phyloP scores from a whole-genome alignment of 2,113 vertebrate species.

The Narcine bancroftii region DNA sequence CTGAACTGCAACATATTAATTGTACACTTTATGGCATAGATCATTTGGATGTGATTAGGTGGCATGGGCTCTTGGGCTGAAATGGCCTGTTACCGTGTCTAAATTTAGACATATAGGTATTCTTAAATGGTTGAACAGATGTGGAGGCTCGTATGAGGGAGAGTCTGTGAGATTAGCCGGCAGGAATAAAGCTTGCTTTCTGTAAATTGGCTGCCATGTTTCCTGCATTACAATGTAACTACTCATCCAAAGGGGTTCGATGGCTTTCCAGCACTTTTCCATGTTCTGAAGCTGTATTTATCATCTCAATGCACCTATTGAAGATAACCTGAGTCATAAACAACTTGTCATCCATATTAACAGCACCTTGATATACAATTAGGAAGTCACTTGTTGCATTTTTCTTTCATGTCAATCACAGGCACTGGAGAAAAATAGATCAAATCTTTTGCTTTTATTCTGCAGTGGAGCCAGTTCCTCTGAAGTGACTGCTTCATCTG shows the following conservation, averaged over 20 bases:
- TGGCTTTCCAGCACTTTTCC: too few relatives aligned
- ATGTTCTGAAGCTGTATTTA: neutral
- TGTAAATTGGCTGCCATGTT: too few relatives aligned
- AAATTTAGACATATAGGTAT: too few relatives aligned
- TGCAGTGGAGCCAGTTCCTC: neutral
- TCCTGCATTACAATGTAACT: too few relatives aligned
- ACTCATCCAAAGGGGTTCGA: too few relatives aligned
- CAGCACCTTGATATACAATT: neutral
- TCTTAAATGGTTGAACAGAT: neutral
- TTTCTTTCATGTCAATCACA: slow-evolving; percentile 15
- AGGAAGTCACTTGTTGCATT: neutral
- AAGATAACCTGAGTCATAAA: neutral
- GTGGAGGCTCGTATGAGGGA: neutral
- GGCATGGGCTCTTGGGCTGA: too few relatives aligned
- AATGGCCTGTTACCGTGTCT: too few relatives aligned
- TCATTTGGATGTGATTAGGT: too few relatives aligned
- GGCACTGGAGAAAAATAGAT: slow-evolving; percentile 14
- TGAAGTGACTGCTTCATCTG: neutral
- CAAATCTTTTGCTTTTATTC: slow-evolving; percentile 26
- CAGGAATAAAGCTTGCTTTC: neutral
- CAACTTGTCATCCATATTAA: slow-evolving; percentile 24
- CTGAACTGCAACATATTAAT: too few relatives aligned
- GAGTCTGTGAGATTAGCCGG: too few relatives aligned
- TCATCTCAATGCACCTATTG: neutral
- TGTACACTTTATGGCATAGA: too few relatives aligned